phyloP scores from a whole-genome alignment of 2,113 vertebrate genomes.

The Pituophis catenifer region DNA sequence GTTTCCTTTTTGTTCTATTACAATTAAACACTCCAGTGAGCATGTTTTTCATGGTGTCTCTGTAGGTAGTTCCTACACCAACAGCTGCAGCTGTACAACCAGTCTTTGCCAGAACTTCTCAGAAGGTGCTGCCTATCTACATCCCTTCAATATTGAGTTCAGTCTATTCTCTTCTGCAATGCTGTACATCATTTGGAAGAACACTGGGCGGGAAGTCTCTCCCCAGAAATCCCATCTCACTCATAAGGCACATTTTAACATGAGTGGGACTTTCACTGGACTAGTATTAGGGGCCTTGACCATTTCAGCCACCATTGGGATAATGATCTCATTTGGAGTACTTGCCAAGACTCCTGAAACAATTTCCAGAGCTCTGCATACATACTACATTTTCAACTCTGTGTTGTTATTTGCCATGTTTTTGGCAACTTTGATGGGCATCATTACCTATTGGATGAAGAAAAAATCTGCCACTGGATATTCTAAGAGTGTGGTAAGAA shows the following conservation, averaged over 20 bases:
- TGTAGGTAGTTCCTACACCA: constrained; percentile 2
- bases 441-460: constrained; percentile 29
- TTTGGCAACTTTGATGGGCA: constrained; percentile 41
- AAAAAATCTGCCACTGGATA: background rate
- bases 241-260: constrained; percentile 18
- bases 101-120: constrained; percentile 51
- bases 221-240: background rate
- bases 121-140: constrained; percentile 40
- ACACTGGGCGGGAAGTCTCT: constrained; percentile 34
- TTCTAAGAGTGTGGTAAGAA: constrained; percentile 39
- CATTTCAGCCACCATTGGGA: constrained; percentile 48
- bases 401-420: constrained; percentile 45
- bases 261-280: constrained; percentile 44
- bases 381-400: constrained; percentile 48
- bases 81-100: constrained; percentile 42
- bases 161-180: constrained; percentile 55
- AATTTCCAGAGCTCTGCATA: constrained; percentile 38
- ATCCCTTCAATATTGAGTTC: constrained; percentile 55
- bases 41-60: background rate
- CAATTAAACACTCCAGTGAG: background rate
- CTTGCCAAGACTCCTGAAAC: constrained; percentile 40
- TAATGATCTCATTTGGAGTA: constrained; percentile 52
- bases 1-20: background rate
- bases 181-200: constrained; percentile 54
- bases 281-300: constrained; percentile 43